phyloP scores from a whole-genome alignment of 2,113 vertebrate genomes.

The Condylura cristata region DNA sequence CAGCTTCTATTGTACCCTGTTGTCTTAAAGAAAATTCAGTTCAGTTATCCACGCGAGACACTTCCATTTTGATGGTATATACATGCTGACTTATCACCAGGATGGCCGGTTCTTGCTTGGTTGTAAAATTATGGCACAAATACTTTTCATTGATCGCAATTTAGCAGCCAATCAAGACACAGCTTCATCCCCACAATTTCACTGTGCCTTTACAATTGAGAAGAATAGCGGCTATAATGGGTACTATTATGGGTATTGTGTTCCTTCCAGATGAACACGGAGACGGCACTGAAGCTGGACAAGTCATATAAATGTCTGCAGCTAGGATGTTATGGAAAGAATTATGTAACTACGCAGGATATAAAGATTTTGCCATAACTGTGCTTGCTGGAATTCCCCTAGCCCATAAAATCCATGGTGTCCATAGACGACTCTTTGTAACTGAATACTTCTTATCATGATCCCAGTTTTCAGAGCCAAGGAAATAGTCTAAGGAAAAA shows the following conservation, averaged over 20 bases:
- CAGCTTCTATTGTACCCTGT: slow-evolving; percentile 68
- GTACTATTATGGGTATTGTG: slow-evolving; percentile 81
- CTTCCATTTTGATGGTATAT: slow-evolving; percentile 79
- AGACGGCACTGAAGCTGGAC: slow-evolving; percentile 57
- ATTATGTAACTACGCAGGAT: slow-evolving; percentile 71
- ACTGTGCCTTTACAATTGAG: slow-evolving; percentile 82
- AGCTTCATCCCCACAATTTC: slow-evolving; percentile 81
- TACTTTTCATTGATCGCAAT: slow-evolving; percentile 82
- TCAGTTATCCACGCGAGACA: slow-evolving; percentile 81
- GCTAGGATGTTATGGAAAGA: slow-evolving; percentile 57
- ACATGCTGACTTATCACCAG: slow-evolving; percentile 84
- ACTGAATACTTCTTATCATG: not conserved
- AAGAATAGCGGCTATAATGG: slow-evolving; percentile 82
- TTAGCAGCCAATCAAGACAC: slow-evolving; percentile 83
- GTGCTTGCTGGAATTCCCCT: slow-evolving; percentile 50
- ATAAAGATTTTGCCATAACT: slow-evolving; percentile 68
- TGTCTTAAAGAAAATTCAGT: slow-evolving; percentile 81
- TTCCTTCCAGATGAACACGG: slow-evolving; percentile 78
- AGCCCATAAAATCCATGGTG: slow-evolving; percentile 40
- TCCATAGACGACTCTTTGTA: slow-evolving; percentile 33
- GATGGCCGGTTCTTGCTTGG: slow-evolving; percentile 78
- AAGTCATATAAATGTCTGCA: slow-evolving; percentile 72
- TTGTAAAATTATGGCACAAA: slow-evolving; percentile 84
- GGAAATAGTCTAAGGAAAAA: slow-evolving; percentile 1
- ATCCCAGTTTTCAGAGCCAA: slow-evolving; percentile 41